Conservation (phyloP, 2,113 vertebrate genomes). For the Melanerpes formicivorus region DNA sequence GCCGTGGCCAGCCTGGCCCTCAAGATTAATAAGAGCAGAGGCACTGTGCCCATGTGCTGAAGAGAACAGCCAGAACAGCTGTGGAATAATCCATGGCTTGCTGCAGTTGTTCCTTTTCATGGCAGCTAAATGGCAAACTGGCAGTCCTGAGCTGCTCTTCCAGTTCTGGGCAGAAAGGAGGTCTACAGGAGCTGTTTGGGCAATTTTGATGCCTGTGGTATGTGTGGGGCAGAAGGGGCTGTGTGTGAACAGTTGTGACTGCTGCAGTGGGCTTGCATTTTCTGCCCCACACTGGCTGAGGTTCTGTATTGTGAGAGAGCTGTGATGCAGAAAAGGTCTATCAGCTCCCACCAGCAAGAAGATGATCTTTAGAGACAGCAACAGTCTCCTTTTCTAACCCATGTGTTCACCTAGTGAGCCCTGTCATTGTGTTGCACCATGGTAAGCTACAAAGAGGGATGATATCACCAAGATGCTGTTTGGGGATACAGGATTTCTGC, state of each 20-base stretch:
- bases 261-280: not conserved
- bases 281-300: not conserved
- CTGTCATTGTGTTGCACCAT: not conserved
- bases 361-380: not conserved
- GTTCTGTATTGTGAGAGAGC: not conserved
- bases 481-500: not conserved
- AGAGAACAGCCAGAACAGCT: conserved; percentile 1
- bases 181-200: not conserved
- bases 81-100: not conserved
- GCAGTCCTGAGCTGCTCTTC: not conserved
- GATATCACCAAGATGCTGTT: not conserved
- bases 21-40: not conserved
- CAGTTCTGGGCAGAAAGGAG: not conserved
- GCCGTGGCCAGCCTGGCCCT: not conserved
- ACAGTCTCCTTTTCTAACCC: not conserved
- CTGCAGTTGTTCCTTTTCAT: not conserved
- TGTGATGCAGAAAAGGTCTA: not conserved
- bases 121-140: not conserved
- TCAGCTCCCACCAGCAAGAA: not conserved
- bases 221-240: fast-evolving
- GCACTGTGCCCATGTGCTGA: fast-evolving
- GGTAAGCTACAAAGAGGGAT: not conserved
- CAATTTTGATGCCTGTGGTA: not conserved
- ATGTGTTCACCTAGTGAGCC: not conserved
- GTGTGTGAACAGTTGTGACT: not conserved